Base-by-base conservation (phyloP, 2,113 vertebrate genomes). In the Oreocharis arfaki region DNA sequence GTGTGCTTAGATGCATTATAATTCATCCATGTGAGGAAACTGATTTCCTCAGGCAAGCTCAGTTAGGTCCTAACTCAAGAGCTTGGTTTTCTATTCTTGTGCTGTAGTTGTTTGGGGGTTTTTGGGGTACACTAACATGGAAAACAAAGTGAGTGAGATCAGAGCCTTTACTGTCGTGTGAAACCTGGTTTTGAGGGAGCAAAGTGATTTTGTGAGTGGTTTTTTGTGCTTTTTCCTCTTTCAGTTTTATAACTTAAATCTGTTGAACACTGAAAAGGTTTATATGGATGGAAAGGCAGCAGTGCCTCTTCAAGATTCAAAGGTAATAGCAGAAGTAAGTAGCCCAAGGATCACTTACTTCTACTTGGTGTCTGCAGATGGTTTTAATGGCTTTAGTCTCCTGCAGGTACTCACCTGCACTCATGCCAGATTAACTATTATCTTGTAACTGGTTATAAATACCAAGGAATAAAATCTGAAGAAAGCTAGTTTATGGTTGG, bases 361-460 rank as follows among this genome's bases (percentile, higher is more conserved):
- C 56, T 44, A 44, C 24, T 87, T 60, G 26, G 32, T 77, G 30
- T 87, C 68, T 92, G 84, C 60, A 77, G 79, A 55, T 95, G 71
- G 47, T 78, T 95, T 95, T 87, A 81, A 89, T 81, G 64, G 35
- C 37, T 74, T 61, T 59, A 47, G 73, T 84, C 33, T 90, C 76
- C 91, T 95, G 93, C 39, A 82, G 52, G 67, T 71, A 65, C 57
- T 93, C 80, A 41, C 44, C 78, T 57, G 44, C 80, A 83, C 80
- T 95, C 60, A 49, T 0, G 5, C 47, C 61, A 89, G 60, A 84
- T 87, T 87, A 89, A 70, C 76, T 86, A 21, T 89, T 89, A 67
- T 77, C 64, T 80, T 56, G 59, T 88, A 95, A 70, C 68, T 90
- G 52, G 39, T 84, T 96, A 47, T 85, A 90, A 95, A 89, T 89